phyloP scores from a whole-genome alignment of 2,888 invertebrate species.

The Cordilura impudica region DNA sequence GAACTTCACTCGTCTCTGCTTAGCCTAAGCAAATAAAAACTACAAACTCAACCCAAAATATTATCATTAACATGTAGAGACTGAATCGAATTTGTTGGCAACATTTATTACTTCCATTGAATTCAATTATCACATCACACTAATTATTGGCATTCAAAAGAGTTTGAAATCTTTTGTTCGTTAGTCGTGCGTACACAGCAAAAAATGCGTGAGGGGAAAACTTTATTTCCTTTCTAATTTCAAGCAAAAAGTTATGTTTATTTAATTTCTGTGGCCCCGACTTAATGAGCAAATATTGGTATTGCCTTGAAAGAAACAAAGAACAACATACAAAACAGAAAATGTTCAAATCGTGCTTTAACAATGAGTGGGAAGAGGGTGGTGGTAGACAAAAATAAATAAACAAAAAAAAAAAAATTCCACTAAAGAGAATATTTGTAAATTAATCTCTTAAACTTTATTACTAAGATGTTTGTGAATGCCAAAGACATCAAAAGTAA shows the following conservation, averaged over 20 bases:
- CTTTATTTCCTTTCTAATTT: constrained; percentile 15
- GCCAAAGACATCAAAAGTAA: neutral
- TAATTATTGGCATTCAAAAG: constrained; percentile 40
- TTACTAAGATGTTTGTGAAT: neutral
- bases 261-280: constrained; percentile 52
- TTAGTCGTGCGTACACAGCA: constrained; percentile 48
- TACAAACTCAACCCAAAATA: neutral
- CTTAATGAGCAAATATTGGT: constrained; percentile 54
- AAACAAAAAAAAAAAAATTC: too few species aligned
- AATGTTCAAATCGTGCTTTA: constrained; percentile 12
- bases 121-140: constrained; percentile 49
- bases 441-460: constrained; percentile 11
- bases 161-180: constrained; percentile 39
- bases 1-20: too few species aligned
- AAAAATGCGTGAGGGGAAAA: constrained; percentile 43
- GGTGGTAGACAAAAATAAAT: neutral
- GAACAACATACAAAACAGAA: neutral
- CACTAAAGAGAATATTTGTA: constrained; percentile 9
- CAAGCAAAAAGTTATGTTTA: constrained; percentile 51
- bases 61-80: neutral
- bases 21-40: neutral
- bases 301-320: constrained; percentile 9
- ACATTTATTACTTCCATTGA: constrained; percentile 29
- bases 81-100: constrained; percentile 3
- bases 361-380: neutral